These are phyloP conservation scores for Bolborhynchus lineola DNA, from an alignment of 2,113 vertebrate genomes.

Conservation along the genomic window DNA sequence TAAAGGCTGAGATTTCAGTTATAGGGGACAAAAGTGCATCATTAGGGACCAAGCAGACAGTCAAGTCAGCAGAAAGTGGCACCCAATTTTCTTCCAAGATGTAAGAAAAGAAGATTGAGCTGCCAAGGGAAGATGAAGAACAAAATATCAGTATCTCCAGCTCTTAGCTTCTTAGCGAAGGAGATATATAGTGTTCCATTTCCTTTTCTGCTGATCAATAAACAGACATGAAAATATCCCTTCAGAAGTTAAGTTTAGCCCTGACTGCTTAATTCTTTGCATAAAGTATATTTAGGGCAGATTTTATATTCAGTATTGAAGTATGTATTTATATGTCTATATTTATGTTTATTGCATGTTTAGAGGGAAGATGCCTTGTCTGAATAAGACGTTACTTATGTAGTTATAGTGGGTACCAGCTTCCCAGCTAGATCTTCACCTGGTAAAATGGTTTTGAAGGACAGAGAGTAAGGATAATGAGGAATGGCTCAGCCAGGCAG, in stretches of 20 bases:
- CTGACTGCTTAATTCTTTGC: background rate
- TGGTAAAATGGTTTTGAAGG: background rate
- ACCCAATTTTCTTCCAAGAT: background rate
- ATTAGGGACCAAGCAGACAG: background rate
- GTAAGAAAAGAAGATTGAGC: background rate
- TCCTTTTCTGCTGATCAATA: background rate
- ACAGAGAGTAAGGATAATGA: background rate
- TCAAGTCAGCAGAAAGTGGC: background rate
- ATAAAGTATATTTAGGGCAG: background rate
- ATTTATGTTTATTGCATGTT: background rate
- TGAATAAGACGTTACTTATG: background rate
- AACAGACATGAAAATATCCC: background rate
- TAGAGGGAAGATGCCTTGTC: background rate
- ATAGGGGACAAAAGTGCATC: background rate
- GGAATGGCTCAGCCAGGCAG: background rate
- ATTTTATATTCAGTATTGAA: background rate
- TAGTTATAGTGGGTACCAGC: background rate
- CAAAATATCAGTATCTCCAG: background rate
- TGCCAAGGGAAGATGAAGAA: conserved; percentile 1
- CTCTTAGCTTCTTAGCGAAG: background rate
- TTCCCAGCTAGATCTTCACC: background rate
- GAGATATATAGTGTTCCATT: background rate
- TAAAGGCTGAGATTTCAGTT: background rate
- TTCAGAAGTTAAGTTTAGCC: background rate
- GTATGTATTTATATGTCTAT: background rate